Conservation (phyloP, 1,140 invertebrate genomes). For the Battus philenor region DNA sequence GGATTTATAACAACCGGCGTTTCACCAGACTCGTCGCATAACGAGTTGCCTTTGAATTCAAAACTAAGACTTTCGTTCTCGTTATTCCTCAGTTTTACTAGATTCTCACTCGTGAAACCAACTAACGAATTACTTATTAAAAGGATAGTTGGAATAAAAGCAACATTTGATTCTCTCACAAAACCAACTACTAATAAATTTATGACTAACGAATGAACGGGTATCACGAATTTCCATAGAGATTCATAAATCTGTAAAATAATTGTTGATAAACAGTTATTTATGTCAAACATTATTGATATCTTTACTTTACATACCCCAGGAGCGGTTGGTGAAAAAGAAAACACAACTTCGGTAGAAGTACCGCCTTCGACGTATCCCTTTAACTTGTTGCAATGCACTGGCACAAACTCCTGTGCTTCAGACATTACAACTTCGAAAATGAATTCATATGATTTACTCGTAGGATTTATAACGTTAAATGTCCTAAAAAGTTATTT, state of each 20-base stretch:
- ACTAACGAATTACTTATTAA: slow-evolving; percentile 60
- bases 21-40: slow-evolving; percentile 58
- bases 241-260: slow-evolving; percentile 57
- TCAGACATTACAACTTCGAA: slow-evolving; percentile 57
- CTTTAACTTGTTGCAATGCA: slow-evolving; percentile 60
- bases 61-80: slow-evolving; percentile 53
- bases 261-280: slow-evolving; percentile 1
- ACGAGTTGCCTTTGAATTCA: slow-evolving; percentile 63
- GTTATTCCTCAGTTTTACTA: slow-evolving; percentile 49
- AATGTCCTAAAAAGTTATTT: slow-evolving; percentile 42
- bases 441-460: slow-evolving; percentile 57
- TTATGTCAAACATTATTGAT: neutral
- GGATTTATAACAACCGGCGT: slow-evolving; percentile 53
- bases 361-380: slow-evolving; percentile 60
- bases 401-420: slow-evolving; percentile 46
- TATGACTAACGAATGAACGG: slow-evolving; percentile 36
- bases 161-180: slow-evolving; percentile 56
- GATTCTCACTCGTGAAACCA: slow-evolving; percentile 45
- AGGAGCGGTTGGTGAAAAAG: slow-evolving; percentile 55
- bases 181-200: slow-evolving; percentile 53
- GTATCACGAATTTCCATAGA: slow-evolving; percentile 60
- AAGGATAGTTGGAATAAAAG: slow-evolving; percentile 54
- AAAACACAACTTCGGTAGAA: slow-evolving; percentile 55
- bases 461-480: slow-evolving; percentile 60
- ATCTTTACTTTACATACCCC: slow-evolving; percentile 39